Base-by-base conservation (phyloP, 2,797 vertebrate genomes). In the Myripristis murdjan region DNA sequence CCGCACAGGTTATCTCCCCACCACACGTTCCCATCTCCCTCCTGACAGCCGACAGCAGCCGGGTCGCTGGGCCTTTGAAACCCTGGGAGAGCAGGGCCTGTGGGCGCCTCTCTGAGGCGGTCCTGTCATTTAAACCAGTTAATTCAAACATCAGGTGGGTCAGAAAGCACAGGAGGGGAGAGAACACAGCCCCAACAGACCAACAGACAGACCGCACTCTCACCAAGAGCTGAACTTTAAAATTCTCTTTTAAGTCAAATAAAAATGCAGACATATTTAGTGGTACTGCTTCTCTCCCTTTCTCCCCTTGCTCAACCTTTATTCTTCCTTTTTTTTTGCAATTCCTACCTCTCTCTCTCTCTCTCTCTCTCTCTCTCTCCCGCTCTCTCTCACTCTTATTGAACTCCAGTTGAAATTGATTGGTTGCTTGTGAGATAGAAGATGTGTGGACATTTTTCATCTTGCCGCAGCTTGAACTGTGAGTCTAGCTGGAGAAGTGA, bases 1-100 rank as follows among this genome's bases (percentile, higher is more conserved):
- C 89, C 75, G 39, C 65, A 64, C 92, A 86, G 93, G 94, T 95
- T 95, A 94, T 95, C 92, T 93, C 87, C 18, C 72, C 77, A 55
- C 86, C 86, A 62, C 95, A 95, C 82, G 52, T 93, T 93, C 93
- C 88, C 84, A 81, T 93, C 90, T 91, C 80, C 83, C 89, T 74
- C 73, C 75, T 89, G 88, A 85, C 77, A 90, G 85, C 70, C 76
- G 61, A 72, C 84, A 86, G 82, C 82, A 79, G 69, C 75, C 76
- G 35, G 87, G 84, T 84, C 74, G 75, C 68, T 9, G 83, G 87
- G 71, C 84, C 75, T 89, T 91, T 89, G 85, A 93, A 94, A 90
- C 90, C 87, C 70, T 44, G 85, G 84, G 88, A 91, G 82, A 78
- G 73, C 53, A 11, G 73, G 81, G 83, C 75, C 83, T 39, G 81